Evolutionary conservation across 2,888 invertebrate species (phyloP).

Genomic region (Cheilosia impressa): DNA sequence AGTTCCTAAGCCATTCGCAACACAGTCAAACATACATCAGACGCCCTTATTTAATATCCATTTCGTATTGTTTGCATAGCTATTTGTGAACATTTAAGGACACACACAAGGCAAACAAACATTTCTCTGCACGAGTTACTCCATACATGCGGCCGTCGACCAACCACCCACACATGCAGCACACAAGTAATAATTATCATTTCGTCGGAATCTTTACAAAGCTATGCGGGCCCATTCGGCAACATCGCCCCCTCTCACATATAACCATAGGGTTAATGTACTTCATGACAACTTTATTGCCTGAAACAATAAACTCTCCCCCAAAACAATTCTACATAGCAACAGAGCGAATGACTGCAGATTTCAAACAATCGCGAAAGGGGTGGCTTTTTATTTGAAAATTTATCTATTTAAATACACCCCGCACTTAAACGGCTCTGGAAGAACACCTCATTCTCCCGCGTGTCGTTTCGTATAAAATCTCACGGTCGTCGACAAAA

Average conservation of each 20-base stretch:
- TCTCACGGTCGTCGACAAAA: constrained; percentile 14
- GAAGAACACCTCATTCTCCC: constrained; percentile 3
- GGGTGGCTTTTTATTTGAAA: constrained; percentile 62
- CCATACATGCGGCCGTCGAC: neutral
- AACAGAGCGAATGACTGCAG: constrained; percentile 52
- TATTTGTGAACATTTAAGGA: constrained; percentile 50
- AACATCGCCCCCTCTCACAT: neutral
- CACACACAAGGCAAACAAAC: constrained; percentile 36
- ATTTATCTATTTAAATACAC: constrained; percentile 65
- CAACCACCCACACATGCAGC: constrained; percentile 40
- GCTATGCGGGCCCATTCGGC: constrained; percentile 44
- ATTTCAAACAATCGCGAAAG: constrained; percentile 70
- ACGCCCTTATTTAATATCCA: constrained; percentile 63
- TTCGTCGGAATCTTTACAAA: constrained; percentile 64
- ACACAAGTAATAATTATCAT: constrained; percentile 71
- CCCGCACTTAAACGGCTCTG: constrained; percentile 64
- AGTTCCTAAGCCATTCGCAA: constrained; percentile 42
- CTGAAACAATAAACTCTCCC: constrained; percentile 62
- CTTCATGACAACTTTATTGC: constrained; percentile 71
- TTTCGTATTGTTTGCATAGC: constrained; percentile 40
- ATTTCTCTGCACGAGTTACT: constrained; percentile 1
- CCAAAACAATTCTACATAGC: constrained; percentile 1
- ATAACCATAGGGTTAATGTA: constrained; percentile 63
- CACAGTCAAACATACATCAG: constrained; percentile 5
- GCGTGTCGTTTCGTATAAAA: constrained; percentile 14